A percentile compares a stretch with the other conserved stretches of the same genome.
phyloP scores from a whole-genome alignment of 92 coral and sea anemone genomes.

The Palythoa grandis region DNA sequence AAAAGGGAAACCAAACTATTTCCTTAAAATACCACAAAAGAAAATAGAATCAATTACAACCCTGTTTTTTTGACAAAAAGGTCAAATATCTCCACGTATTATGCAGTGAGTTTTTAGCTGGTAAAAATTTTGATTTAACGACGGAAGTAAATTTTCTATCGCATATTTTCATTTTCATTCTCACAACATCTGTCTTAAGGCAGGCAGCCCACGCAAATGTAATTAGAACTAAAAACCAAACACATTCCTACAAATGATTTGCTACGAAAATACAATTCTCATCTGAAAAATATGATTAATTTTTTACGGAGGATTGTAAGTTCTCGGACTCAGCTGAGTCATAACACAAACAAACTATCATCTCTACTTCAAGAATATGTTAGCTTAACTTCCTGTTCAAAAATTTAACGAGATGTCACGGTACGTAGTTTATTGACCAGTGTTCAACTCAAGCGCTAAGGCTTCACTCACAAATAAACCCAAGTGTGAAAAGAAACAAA shows the following conservation, averaged over 20 bases:
- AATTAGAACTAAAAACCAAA: background rate
- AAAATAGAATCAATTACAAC: too few relatives aligned
- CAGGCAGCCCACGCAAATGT: background rate
- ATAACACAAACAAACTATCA: slow-evolving; percentile 30
- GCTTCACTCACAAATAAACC: background rate
- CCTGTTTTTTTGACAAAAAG: too few relatives aligned
- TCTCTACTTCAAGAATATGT: background rate
- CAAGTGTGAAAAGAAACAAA: slow-evolving; percentile 22
- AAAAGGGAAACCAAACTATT: too few relatives aligned
- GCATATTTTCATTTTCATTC: background rate
- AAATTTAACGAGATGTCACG: background rate
- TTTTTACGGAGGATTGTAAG: background rate
- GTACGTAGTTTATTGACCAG: background rate
- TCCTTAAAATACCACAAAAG: too few relatives aligned
- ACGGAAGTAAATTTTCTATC: background rate
- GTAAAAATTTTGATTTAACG: background rate
- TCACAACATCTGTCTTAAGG: slow-evolving; percentile 1
- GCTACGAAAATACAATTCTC: background rate
- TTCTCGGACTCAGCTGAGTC: slow-evolving; percentile 31
- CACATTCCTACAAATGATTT: background rate
- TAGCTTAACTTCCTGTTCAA: slow-evolving; percentile 28
- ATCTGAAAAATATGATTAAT: background rate
- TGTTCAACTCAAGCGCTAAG: background rate
- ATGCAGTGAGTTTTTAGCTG: background rate
- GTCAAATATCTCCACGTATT: too few relatives aligned